Evolutionary conservation across 2,888 invertebrate species (phyloP).

Genomic region (Tryphoninae sp.): DNA sequence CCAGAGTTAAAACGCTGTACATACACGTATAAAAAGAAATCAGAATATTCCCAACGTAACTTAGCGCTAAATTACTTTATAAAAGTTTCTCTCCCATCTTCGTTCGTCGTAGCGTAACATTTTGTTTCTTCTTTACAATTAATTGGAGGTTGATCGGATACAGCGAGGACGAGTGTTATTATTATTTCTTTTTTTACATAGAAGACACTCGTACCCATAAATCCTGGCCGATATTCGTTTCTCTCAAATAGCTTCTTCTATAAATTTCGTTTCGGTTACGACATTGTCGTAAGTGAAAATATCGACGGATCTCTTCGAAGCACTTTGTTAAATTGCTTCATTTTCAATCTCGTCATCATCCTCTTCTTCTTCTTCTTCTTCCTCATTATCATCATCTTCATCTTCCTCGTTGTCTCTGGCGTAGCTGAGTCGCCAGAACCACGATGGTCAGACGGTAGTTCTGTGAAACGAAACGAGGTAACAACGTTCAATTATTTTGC

Average conservation of each 20-base stretch:
- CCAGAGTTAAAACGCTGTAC: conserved; percentile 33
- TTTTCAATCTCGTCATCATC: background rate
- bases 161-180: too few relatives aligned
- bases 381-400: background rate
- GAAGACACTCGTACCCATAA: too few relatives aligned
- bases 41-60: background rate
- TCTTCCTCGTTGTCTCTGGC: conserved; percentile 41
- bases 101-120: too few relatives aligned
- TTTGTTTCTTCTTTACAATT: too few relatives aligned
- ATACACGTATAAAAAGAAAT: conserved; percentile 47
- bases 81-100: background rate
- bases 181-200: too few relatives aligned
- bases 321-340: conserved; percentile 27
- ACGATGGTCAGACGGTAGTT: conserved; percentile 71
- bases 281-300: background rate
- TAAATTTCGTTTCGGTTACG: too few relatives aligned
- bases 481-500: background rate
- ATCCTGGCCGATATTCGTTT: too few relatives aligned
- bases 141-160: too few relatives aligned
- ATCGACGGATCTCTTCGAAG: background rate
- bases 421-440: conserved; percentile 60
- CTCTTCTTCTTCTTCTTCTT: background rate
- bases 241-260: too few relatives aligned
- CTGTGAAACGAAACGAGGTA: conserved; percentile 50
- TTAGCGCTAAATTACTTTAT: conserved; percentile 2